Evolutionary conservation across 1,140 invertebrate genomes (phyloP).

Genomic region (Leptinotarsa undecemlineata): DNA sequence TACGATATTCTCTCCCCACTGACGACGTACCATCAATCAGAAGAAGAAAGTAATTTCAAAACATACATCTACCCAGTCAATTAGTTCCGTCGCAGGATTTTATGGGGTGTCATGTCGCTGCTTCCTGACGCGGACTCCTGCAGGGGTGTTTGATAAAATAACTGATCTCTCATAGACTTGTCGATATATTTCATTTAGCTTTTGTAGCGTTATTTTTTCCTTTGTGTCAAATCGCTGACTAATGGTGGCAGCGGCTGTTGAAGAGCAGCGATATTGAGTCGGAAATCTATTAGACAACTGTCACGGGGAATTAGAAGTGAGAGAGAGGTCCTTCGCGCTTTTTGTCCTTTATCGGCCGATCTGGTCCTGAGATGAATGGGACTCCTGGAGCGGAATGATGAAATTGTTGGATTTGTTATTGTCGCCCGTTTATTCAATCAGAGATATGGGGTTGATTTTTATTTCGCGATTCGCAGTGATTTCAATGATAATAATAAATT

Average conservation of each 20-base stretch:
- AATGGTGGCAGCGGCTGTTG: neutral
- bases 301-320: neutral
- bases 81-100: too few species aligned
- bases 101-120: too few species aligned
- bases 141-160: too few species aligned
- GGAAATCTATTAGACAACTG: constrained; percentile 8
- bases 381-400: neutral
- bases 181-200: constrained; percentile 6
- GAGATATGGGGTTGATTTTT: too few species aligned
- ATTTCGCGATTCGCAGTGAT: too few species aligned
- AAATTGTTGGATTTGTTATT: neutral
- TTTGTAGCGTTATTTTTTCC: neutral
- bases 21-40: too few species aligned
- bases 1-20: too few species aligned
- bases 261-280: constrained; percentile 1
- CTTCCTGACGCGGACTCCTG: too few species aligned
- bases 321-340: neutral
- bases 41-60: too few species aligned
- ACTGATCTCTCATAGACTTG: neutral
- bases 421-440: too few species aligned
- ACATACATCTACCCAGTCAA: too few species aligned
- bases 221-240: constrained; percentile 1
- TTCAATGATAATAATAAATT: too few species aligned
- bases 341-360: neutral
- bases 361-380: neutral